phyloP scores from a whole-genome alignment of 2,113 vertebrate genomes.

The Esox niger region DNA sequence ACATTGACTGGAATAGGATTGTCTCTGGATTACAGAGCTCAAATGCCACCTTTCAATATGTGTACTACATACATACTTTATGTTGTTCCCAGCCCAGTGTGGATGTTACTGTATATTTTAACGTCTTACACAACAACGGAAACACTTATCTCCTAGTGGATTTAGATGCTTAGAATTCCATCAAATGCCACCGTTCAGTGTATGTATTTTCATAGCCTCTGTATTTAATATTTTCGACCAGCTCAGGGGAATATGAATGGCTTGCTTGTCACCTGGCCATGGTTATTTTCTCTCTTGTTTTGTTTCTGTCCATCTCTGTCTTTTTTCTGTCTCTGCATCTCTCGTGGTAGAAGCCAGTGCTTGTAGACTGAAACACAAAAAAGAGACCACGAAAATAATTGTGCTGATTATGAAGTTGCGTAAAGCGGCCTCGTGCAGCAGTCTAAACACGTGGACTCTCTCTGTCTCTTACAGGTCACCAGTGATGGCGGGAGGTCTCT shows the following conservation, averaged over 20 bases:
- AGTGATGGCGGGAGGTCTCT: conserved; percentile 89
- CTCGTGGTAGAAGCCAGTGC: neutral
- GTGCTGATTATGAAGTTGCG: neutral
- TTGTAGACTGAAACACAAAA: no score
- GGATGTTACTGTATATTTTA: neutral
- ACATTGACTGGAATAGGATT: neutral
- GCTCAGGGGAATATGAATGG: neutral
- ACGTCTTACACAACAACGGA: neutral
- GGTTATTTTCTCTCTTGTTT: conserved; percentile 8
- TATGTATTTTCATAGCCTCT: neutral
- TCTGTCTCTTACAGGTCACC: conserved; percentile 75
- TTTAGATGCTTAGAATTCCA: neutral
- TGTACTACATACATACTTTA: neutral
- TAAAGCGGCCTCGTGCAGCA: neutral
- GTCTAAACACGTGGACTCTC: neutral
- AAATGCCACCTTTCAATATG: conserved; percentile 1
- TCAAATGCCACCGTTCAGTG: neutral
- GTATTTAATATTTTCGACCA: neutral
- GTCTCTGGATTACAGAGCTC: neutral
- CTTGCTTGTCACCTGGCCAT: neutral
- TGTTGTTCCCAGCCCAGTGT: neutral
- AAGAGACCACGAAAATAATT: neutral
- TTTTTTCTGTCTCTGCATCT: neutral
- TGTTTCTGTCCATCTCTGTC: conserved; percentile 6
- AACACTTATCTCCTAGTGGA: neutral